Evolutionary conservation across 2,113 vertebrate genomes (phyloP).

Genomic region (Neopipo cinnamomea): DNA sequence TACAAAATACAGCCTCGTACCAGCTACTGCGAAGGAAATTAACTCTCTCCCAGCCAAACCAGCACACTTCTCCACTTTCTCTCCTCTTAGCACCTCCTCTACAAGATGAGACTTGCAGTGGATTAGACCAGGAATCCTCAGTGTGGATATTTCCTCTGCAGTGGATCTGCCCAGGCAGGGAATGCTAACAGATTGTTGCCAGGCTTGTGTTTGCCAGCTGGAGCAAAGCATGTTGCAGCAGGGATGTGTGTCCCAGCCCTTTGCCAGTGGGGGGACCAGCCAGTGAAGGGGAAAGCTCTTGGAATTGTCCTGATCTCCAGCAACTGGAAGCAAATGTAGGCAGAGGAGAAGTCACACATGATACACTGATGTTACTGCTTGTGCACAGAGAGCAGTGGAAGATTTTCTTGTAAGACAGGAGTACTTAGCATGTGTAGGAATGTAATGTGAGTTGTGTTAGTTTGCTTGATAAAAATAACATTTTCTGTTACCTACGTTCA

Average conservation of each 20-base stretch:
- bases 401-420: background rate
- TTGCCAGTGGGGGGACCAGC: background rate
- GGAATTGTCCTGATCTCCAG: background rate
- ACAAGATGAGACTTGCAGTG: background rate
- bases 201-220: background rate
- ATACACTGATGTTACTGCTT: background rate
- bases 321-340: background rate
- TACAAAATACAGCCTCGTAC: background rate
- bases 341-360: background rate
- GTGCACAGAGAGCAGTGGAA: background rate
- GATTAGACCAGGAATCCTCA: background rate
- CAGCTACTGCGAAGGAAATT: background rate
- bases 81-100: background rate
- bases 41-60: background rate
- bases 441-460: background rate
- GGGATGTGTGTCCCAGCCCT: background rate
- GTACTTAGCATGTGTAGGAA: background rate
- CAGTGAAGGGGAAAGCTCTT: background rate
- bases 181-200: background rate
- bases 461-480: background rate
- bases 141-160: background rate
- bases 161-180: background rate
- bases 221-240: background rate
- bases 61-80: background rate
- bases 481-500: background rate